Base-by-base conservation (phyloP, 2,113 vertebrate species). In the Hydrolagus affinis region DNA sequence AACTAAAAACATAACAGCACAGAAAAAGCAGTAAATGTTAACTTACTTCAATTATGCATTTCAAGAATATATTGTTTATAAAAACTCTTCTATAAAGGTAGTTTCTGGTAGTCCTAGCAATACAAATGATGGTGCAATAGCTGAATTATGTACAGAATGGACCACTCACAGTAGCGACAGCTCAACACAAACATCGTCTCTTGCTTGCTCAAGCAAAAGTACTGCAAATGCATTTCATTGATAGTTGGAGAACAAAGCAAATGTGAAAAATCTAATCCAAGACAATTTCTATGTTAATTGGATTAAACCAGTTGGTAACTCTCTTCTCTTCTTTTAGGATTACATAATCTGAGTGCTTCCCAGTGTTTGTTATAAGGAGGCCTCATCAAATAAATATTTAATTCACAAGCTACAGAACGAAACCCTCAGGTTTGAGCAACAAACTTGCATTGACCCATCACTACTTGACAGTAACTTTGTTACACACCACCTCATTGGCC, bases 1-100 rank as follows among this genome's bases (percentile, higher is more conserved):
- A 44, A 44, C 44, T 6, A 44, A 44, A 44, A 30, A 12, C 11
- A 17, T 66, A 30, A 19, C 64, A 66, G 66, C 28, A 83, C 23
- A 66, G 64, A 17, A 25, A 80, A 28, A 83, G n/a, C 78, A 32
- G 9, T 32, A 62, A 68, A 83, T 21, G 3, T 83, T 32, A 83
- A 66, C 78, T 68, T 83, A 83, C 78, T 83, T 68, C 62, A 66
- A 83, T 68, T 66, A 57, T 83, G 78, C 59, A 80, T 64, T 32
- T 68, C 25, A 68, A 83, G 28, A 66, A 32, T 66, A 83, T 15
- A 30, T 30, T 28, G 60, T 30, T 83, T 64, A 83, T 15, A 68
- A 28, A 21, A 10, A 14, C 17, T 14, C 75, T 66, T 64, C 66
- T 25, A 44, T 44, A 44, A 44, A 44, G 44, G 44, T 44, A 44